Conservation (phyloP, 2,888 invertebrate species). For the Galeruca laticollis region DNA sequence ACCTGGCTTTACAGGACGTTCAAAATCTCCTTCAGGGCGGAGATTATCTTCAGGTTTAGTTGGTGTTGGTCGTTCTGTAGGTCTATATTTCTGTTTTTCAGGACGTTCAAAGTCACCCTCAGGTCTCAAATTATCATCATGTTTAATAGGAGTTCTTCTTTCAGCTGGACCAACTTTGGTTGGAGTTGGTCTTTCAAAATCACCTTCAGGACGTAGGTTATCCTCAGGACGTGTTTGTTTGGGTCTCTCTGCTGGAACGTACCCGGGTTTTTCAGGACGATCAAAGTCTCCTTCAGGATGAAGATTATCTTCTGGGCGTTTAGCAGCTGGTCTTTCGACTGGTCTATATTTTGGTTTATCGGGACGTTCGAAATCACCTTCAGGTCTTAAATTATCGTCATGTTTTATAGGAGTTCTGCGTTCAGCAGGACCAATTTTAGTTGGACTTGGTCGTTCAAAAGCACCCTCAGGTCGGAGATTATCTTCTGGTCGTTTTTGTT, state of each 20-base stretch:
- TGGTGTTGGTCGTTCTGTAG: conserved; percentile 59
- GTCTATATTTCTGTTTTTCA: conserved; percentile 60
- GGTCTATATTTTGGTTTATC: conserved; percentile 63
- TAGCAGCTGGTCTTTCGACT: conserved; percentile 65
- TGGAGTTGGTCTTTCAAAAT: conserved; percentile 68
- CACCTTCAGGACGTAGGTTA: conserved; percentile 71
- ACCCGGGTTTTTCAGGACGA: conserved; percentile 65
- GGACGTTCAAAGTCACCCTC: conserved; percentile 67
- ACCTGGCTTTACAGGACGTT: conserved; percentile 64
- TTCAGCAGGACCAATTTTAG: conserved; percentile 63
- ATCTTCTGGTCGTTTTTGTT: conserved; percentile 63
- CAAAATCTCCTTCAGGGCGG: conserved; percentile 72
- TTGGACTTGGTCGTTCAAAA: conserved; percentile 64
- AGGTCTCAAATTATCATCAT: conserved; percentile 68
- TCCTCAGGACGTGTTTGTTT: conserved; percentile 68
- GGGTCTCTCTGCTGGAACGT: conserved; percentile 64
- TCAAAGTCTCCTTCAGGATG: conserved; percentile 72
- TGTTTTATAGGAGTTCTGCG: conserved; percentile 64
- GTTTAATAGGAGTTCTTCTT: conserved; percentile 65
- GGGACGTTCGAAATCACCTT: conserved; percentile 70
- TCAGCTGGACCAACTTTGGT: conserved; percentile 66
- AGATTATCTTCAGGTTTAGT: conserved; percentile 74
- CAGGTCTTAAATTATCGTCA: conserved; percentile 69
- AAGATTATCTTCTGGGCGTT: conserved; percentile 71
- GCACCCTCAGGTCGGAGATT: conserved; percentile 70